Evolutionary conservation across 2,113 vertebrate species (phyloP).

Genomic region (Damaliscus lunatus): DNA sequence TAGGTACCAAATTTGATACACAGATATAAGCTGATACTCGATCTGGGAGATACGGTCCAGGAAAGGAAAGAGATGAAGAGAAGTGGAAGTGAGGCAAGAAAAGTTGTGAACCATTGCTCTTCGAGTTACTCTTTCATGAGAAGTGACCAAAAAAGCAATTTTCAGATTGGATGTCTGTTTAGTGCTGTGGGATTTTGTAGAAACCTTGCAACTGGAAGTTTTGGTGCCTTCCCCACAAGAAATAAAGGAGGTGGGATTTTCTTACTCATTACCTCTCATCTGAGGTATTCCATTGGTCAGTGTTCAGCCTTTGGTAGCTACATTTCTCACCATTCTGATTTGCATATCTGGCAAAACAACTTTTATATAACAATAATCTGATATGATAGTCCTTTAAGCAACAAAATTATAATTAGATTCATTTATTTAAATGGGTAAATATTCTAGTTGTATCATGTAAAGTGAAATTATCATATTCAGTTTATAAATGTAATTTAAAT

Average conservation of each 20-base stretch:
- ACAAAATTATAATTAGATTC: background rate
- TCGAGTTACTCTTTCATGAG: background rate
- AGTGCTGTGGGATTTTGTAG: background rate
- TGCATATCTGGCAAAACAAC: background rate
- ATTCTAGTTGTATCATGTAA: background rate
- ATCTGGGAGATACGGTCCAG: background rate
- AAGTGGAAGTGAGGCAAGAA: background rate
- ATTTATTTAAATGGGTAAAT: slow-evolving; percentile 26
- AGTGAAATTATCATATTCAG: background rate
- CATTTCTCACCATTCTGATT: background rate
- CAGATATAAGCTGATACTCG: background rate
- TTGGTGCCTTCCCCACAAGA: background rate
- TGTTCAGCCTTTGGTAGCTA: background rate
- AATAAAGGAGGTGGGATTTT: background rate
- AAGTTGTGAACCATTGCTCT: background rate
- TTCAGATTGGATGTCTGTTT: background rate
- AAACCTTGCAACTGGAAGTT: background rate
- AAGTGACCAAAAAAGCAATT: background rate
- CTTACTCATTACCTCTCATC: background rate
- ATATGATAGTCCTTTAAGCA: background rate
- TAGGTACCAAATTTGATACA: background rate
- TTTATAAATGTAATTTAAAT: slow-evolving; percentile 23
- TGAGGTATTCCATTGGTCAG: background rate
- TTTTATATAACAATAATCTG: background rate
- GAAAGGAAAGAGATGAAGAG: background rate